A percentile compares a stretch with the other conserved stretches of the same genome.
Evolutionary conservation across 2,113 vertebrate species (phyloP).

Genomic region (Cebus imitator): DNA sequence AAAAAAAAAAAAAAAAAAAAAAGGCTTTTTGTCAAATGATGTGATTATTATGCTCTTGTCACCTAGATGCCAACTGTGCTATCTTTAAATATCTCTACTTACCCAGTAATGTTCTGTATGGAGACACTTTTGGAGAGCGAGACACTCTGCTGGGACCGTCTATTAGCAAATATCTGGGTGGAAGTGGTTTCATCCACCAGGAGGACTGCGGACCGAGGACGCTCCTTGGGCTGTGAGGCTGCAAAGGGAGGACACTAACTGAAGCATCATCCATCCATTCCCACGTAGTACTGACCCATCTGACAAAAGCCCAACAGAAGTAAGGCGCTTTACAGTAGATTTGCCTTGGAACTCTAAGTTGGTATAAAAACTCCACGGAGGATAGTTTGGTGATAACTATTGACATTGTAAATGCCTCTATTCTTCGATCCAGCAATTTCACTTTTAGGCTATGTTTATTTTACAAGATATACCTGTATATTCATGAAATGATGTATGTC

Average conservation of each 20-base stretch:
- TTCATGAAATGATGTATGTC: background rate
- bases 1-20: background rate
- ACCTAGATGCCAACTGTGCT: background rate
- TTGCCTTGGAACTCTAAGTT: background rate
- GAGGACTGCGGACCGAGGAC: slow-evolving; percentile 95
- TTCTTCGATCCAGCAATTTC: background rate
- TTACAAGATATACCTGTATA: background rate
- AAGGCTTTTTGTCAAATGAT: background rate
- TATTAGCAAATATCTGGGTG: slow-evolving; percentile 76
- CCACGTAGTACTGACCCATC: background rate
- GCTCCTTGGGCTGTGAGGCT: slow-evolving; percentile 92
- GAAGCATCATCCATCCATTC: accelerated
- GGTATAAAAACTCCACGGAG: background rate
- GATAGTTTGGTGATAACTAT: background rate
- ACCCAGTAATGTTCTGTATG: slow-evolving; percentile 99
- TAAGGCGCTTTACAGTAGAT: background rate
- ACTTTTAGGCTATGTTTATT: background rate
- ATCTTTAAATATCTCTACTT: slow-evolving; percentile 68
- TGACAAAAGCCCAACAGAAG: background rate
- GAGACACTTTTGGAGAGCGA: slow-evolving; percentile 96
- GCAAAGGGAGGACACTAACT: background rate
- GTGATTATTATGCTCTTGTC: background rate
- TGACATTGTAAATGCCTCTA: background rate
- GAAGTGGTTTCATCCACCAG: slow-evolving; percentile 87
- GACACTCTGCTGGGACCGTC: slow-evolving; percentile 88